Base-by-base conservation (phyloP, 1,140 invertebrate genomes). In the Drosophila willistoni region DNA sequence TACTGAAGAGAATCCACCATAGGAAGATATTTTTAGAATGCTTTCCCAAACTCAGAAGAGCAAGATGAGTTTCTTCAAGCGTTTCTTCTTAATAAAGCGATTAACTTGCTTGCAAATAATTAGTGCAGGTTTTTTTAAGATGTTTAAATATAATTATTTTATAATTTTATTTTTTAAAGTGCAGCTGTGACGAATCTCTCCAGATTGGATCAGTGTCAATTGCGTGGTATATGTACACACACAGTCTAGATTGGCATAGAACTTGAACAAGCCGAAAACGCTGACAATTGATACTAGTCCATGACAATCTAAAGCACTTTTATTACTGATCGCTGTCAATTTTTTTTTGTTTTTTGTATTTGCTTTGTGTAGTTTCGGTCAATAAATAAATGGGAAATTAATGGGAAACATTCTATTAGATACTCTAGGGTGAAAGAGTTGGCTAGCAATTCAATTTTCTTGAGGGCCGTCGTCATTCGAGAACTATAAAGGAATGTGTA, bases 321-420 rank as follows among this genome's bases (percentile, higher is more conserved):
- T 34, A 34, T 57, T 17, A 10, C 22, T 57, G 55, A 57, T 34
- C 55, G 55, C n/a, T 17, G 14, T 2, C 19, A 51, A 17, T 51
- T 13, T 51, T 44, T 17, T n/a, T 17, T 10, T n/a, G n/a, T n/a
- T 51, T 51, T 51, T 51, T 22, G 17, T 51, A 19, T 51, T 51
- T 51, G 19, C 44, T 51, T 51, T 51, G 55, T 57, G n/a, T 14
- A 34, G 55, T 14, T n/a, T 57, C 17, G 14, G 55, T 36, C 55
- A 57, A 57, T 57, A 57, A 57, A 57, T 57, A 57, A 57, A 57
- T 44, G 13, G 22, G 2, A 17, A 41, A 47, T 73, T 65, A 47
- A 64, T 55, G 73, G 82, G 75, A 85, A 85, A 68, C 47, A 59
- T 57, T 68, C 79, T 82, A 85, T 86, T 85, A 73, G n/a, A 63